These are phyloP conservation scores for Ancistrus triradiatus DNA, from an alignment of 2,113 vertebrate species.

Conservation along the genomic window DNA sequence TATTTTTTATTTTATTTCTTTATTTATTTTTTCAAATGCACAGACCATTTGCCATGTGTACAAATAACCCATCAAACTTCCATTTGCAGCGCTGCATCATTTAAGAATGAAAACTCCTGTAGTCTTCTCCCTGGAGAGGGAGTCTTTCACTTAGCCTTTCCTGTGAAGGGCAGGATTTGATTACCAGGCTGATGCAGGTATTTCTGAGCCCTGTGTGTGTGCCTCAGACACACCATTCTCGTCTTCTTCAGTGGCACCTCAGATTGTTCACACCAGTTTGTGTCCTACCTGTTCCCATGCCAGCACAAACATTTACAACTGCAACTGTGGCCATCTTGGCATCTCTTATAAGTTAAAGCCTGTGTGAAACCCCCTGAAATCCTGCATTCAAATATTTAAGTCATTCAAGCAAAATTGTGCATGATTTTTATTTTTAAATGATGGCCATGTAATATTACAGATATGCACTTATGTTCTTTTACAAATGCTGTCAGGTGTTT, in stretches of 20 bases:
- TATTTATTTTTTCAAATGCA: neutral
- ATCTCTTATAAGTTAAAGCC: neutral
- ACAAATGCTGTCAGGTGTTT: too few relatives aligned
- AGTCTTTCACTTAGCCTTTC: constrained; percentile 47
- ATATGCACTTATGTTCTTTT: too few relatives aligned
- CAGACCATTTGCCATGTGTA: constrained; percentile 10
- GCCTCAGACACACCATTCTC: constrained; percentile 65
- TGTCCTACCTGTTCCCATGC: constrained; percentile 6
- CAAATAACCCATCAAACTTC: constrained; percentile 27
- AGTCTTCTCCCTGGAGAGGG: constrained; percentile 39
- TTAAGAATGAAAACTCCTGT: constrained; percentile 39
- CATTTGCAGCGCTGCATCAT: constrained; percentile 35
- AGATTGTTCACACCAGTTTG: constrained; percentile 57
- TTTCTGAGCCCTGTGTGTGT: constrained; percentile 58
- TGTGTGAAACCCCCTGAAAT: neutral
- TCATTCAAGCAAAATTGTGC: too few relatives aligned
- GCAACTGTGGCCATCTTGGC: neutral
- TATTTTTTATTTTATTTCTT: constrained; percentile 4
- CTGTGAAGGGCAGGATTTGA: constrained; percentile 62
- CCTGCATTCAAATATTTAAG: too few relatives aligned
- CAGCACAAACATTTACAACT: constrained; percentile 25
- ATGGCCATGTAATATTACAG: too few relatives aligned
- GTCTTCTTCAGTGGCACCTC: constrained; percentile 62
- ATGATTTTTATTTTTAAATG: too few relatives aligned
- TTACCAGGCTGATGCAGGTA: constrained; percentile 66